Base-by-base conservation (phyloP, 2,888 invertebrate genomes). In the Zonitis immaculata region DNA sequence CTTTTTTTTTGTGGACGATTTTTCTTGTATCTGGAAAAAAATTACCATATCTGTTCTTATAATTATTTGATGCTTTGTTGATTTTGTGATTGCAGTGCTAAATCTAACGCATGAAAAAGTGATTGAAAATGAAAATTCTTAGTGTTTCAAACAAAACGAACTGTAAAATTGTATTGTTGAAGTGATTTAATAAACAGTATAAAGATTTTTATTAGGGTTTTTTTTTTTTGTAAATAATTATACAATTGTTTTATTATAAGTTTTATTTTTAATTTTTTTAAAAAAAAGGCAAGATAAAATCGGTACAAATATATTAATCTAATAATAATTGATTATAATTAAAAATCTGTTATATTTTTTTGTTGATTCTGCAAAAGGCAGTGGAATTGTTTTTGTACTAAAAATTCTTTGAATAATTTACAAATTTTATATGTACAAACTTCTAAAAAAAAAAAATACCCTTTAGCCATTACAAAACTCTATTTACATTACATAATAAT, bases 321-420 rank as follows among this genome's bases (percentile, higher is more conserved):
- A 59, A 55, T 44, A 39, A 20, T 39, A 59, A 51, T 55, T 59
- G 51, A 52, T 53, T 28, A 54, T 35, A 55, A 56, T 39, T 18
- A 6, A 20, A 42, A 53, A 39, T 39, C 14, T 35, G 35, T 16
- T n/a, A n/a, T n/a, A n/a, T n/a, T 14, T 8, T 32, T 32, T 32
- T 39, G 18, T 39, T 39, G 11, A 43, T 60, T 59, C 60, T 61
- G 51, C 58, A 57, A 49, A 47, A 61, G 66, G 66, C 63, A 66
- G 62, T 63, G 62, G 62, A 60, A 47, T 53, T 61, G 58, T 65
- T 68, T 32, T 69, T 69, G 69, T 69, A 69, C 67, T 69, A 66
- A 63, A 59, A 59, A 63, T 52, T 63, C 66, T 67, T 65, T 66
- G 64, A 65, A 65, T 16, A 39, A 39, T 39, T 39, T 39, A 20